A percentile compares a stretch with the other conserved stretches of the same genome.
Evolutionary conservation across 2,888 invertebrate species (phyloP).

Genomic region (Philonicus albiceps): DNA sequence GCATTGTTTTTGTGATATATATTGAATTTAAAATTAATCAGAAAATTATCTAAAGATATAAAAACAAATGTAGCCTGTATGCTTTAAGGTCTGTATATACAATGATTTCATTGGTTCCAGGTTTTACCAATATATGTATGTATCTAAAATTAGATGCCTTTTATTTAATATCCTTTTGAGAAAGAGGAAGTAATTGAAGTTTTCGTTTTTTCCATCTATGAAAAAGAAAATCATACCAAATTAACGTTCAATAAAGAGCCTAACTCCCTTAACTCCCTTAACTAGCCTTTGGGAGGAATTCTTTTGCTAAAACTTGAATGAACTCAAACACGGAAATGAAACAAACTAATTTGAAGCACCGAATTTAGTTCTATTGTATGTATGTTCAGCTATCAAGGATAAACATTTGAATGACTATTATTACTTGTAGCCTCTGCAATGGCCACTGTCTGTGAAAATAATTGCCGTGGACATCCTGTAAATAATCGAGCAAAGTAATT

Average conservation of each 20-base stretch:
- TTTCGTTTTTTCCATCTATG: neutral
- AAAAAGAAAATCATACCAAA: neutral
- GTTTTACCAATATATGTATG: neutral
- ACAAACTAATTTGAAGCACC: neutral
- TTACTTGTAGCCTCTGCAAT: neutral
- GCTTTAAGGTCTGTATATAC: too few species aligned
- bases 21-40: too few species aligned
- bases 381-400: neutral
- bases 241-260: neutral
- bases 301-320: neutral
- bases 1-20: too few species aligned
- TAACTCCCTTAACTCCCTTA: neutral
- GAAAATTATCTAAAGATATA: too few species aligned
- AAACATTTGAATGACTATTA: neutral
- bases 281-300: neutral
- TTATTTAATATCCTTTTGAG: neutral
- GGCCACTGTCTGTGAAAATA: neutral
- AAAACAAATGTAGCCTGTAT: too few species aligned
- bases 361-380: neutral
- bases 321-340: neutral
- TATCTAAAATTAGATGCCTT: neutral
- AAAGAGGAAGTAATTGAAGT: neutral
- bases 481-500: neutral
- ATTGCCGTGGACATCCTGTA: neutral
- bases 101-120: neutral